phyloP scores from a whole-genome alignment of 2,797 vertebrate species.

The Gambelia wislizenii region DNA sequence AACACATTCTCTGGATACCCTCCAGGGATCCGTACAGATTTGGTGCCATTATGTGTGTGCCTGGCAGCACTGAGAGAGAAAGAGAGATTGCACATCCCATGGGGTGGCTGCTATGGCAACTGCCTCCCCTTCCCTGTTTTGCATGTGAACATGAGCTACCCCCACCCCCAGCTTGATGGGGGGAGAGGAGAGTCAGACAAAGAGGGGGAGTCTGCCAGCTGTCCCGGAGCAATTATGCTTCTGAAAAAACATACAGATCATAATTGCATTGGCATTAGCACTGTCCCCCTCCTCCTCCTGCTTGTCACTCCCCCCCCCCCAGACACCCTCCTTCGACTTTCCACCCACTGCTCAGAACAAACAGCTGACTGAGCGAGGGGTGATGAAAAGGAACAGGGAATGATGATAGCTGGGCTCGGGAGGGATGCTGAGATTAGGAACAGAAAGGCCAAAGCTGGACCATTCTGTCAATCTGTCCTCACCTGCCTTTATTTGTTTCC shows the following conservation, averaged over 20 bases:
- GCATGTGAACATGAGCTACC: neutral
- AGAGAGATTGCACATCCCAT: neutral
- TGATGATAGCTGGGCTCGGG: neutral
- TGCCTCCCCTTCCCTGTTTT: neutral
- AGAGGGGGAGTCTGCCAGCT: constrained; percentile 5
- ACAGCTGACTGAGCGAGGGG: neutral
- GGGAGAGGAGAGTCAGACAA: neutral
- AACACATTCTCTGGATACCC: neutral
- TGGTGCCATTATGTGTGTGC: too few species aligned
- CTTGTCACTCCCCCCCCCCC: neutral
- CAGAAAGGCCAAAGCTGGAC: neutral
- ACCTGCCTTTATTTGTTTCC: too few species aligned
- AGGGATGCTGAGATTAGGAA: neutral
- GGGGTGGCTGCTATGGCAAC: constrained; percentile 27
- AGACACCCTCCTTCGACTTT: neutral
- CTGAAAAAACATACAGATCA: constrained; percentile 3
- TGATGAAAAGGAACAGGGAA: neutral
- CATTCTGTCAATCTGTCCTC: too few species aligned
- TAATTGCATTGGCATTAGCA: constrained; percentile 22
- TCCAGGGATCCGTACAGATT: neutral
- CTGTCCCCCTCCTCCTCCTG: neutral
- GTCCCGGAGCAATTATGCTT: neutral
- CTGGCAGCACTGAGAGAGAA: neutral
- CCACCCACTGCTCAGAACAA: neutral
- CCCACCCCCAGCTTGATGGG: neutral